A percentile compares a stretch with the other conserved stretches of the same genome.
These are phyloP conservation scores for Cydia strobilella DNA, from an alignment of 1,140 invertebrate genomes.

Conservation along the genomic window DNA sequence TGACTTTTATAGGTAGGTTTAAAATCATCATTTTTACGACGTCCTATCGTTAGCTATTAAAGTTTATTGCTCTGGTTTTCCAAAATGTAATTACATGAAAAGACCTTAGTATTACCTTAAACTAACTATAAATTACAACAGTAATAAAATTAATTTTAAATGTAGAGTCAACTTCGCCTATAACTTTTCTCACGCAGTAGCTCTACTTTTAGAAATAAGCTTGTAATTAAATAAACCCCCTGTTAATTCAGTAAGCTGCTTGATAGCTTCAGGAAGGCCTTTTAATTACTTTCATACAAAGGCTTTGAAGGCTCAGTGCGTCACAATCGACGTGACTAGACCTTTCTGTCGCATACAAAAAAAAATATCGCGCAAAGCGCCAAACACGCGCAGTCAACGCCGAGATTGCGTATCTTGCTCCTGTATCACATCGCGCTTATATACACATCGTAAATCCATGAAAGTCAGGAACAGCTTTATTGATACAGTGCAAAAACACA, in stretches of 20 bases:
- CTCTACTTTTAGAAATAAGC: slow-evolving; percentile 4
- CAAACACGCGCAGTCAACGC: slow-evolving; percentile 19
- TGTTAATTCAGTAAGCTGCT: slow-evolving; percentile 25
- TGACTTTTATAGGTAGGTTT: neutral
- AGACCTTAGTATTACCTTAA: neutral
- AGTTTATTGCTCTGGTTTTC: neutral
- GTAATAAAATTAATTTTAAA: slow-evolving; percentile 1
- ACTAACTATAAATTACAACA: neutral
- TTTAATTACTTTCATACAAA: slow-evolving; percentile 15
- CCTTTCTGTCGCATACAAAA: slow-evolving; percentile 12
- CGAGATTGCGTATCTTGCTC: slow-evolving; percentile 1
- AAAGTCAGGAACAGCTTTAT: slow-evolving; percentile 22
- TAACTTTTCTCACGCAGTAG: neutral
- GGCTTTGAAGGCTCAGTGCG: neutral
- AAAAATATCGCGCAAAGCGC: slow-evolving; percentile 6
- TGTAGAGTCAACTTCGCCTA: neutral
- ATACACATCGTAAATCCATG: slow-evolving; percentile 26
- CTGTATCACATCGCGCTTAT: slow-evolving; percentile 30
- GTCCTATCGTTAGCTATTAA: neutral
- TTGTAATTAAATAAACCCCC: slow-evolving; percentile 24
- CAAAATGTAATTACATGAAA: neutral
- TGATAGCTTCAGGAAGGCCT: slow-evolving; percentile 22
- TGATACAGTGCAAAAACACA: slow-evolving; percentile 24
- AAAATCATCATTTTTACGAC: neutral
- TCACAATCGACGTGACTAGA: slow-evolving; percentile 12